Conservation (phyloP, 2,888 invertebrate species). For the Lymantria dispar region DNA sequence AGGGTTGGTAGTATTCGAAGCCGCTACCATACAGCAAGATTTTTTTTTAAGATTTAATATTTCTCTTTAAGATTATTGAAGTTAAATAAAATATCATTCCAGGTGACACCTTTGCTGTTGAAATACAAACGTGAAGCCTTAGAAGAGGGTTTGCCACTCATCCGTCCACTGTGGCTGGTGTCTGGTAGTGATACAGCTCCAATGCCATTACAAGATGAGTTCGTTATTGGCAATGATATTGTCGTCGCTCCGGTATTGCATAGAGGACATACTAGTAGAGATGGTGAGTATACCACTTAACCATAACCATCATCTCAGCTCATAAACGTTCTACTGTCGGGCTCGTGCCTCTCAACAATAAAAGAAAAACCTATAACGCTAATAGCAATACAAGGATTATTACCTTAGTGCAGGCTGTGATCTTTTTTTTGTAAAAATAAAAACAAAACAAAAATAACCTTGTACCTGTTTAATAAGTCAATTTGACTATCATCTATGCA, state of each 20-base stretch:
- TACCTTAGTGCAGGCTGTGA: too few relatives aligned
- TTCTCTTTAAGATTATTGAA: neutral
- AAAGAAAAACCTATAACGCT: too few relatives aligned
- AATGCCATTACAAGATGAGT: slow-evolving; percentile 90
- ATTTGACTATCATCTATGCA: too few relatives aligned
- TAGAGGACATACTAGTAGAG: slow-evolving; percentile 86
- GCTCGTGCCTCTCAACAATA: too few relatives aligned
- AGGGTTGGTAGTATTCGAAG: too few relatives aligned
- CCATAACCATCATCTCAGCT: too few relatives aligned
- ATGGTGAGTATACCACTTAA: slow-evolving; percentile 64
- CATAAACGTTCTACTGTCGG: too few relatives aligned
- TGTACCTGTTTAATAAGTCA: too few relatives aligned
- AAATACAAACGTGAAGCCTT: slow-evolving; percentile 90
- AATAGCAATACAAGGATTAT: too few relatives aligned
- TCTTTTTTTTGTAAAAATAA: too few relatives aligned
- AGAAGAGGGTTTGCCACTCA: slow-evolving; percentile 91
- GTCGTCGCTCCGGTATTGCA: slow-evolving; percentile 94
- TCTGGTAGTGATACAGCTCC: slow-evolving; percentile 90
- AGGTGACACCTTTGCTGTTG: slow-evolving; percentile 89
- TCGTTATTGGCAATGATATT: slow-evolving; percentile 93
- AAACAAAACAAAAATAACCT: too few relatives aligned
- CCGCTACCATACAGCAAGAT: neutral
- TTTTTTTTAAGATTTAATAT: neutral
- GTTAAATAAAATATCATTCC: slow-evolving; percentile 13
- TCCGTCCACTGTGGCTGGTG: slow-evolving; percentile 95